Conservation (phyloP, 2,888 invertebrate genomes). For the Nectonema munidae region DNA sequence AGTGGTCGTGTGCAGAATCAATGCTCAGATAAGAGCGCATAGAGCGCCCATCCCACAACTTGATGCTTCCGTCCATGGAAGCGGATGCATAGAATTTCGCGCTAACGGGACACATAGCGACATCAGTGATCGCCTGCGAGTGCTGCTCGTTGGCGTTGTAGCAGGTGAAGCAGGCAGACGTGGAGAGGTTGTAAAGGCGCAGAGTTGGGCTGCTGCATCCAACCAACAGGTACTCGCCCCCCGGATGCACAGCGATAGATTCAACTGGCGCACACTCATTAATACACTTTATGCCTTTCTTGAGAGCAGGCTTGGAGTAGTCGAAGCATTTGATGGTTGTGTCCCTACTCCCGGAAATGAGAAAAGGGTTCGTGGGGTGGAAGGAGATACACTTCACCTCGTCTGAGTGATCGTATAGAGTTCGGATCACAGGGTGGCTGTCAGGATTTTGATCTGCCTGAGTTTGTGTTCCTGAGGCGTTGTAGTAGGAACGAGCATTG, state of each 20-base stretch:
- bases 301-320: conserved; percentile 85
- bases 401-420: conserved; percentile 77
- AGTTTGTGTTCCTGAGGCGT: conserved; percentile 22
- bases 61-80: conserved; percentile 64
- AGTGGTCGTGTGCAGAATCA: no score
- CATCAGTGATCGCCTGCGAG: conserved; percentile 24
- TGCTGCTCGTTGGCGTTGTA: conserved; percentile 37
- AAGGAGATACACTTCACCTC: conserved; percentile 86
- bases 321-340: conserved; percentile 80
- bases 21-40: no score
- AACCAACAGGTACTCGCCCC: conserved; percentile 66
- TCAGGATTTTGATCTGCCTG: conserved; percentile 25
- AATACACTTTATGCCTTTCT: conserved; percentile 60
- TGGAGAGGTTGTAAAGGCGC: conserved; percentile 65
- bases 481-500: no score
- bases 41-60: conserved; percentile 90
- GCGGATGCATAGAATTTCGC: conserved; percentile 45
- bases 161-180: conserved; percentile 73
- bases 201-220: conserved; percentile 55
- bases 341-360: conserved; percentile 73
- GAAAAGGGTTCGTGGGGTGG: conserved; percentile 66
- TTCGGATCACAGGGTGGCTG: conserved; percentile 86
- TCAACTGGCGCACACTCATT: conserved; percentile 64
- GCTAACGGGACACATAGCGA: conserved; percentile 25
- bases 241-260: conserved; percentile 66